These are phyloP conservation scores for Cydia strobilella DNA, from an alignment of 1,140 invertebrate species.

Conservation along the genomic window DNA sequence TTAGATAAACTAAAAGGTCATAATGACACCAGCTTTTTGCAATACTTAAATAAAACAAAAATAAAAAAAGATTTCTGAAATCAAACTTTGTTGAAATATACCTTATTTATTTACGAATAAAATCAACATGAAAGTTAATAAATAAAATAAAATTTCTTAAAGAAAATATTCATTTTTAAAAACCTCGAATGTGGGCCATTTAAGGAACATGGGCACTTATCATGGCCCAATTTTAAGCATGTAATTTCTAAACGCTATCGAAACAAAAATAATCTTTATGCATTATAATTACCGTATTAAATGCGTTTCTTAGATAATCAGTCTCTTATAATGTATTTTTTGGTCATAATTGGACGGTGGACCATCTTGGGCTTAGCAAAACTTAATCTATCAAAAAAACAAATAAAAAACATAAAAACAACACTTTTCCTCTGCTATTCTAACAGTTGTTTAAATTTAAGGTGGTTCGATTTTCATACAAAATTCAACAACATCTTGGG, in stretches of 20 bases:
- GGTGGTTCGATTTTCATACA: too few species aligned
- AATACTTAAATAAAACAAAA: too few species aligned
- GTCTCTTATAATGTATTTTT: neutral
- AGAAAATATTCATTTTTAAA: conserved; percentile 24
- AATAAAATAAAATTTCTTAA: conserved; percentile 28
- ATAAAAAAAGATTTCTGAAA: too few species aligned
- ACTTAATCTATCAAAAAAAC: conserved; percentile 11
- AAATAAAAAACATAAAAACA: neutral
- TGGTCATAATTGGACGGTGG: too few species aligned
- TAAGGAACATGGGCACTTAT: neutral
- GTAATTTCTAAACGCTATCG: neutral
- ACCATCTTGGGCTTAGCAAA: too few species aligned
- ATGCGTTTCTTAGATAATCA: conserved; percentile 2
- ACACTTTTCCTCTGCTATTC: neutral
- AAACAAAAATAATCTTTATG: neutral
- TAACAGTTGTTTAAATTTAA: too few species aligned
- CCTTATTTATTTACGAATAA: too few species aligned
- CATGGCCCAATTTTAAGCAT: conserved; percentile 3
- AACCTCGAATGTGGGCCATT: neutral
- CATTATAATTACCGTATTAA: neutral
- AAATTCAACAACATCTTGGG: too few species aligned
- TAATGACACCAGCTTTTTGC: too few species aligned
- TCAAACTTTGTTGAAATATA: too few species aligned
- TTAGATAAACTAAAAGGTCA: too few species aligned
- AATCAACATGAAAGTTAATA: too few species aligned